Evolutionary conservation across 2,888 invertebrate genomes (phyloP), one percentile per base, ranked within the genome.

Genomic region (Erebia ligea): DNA sequence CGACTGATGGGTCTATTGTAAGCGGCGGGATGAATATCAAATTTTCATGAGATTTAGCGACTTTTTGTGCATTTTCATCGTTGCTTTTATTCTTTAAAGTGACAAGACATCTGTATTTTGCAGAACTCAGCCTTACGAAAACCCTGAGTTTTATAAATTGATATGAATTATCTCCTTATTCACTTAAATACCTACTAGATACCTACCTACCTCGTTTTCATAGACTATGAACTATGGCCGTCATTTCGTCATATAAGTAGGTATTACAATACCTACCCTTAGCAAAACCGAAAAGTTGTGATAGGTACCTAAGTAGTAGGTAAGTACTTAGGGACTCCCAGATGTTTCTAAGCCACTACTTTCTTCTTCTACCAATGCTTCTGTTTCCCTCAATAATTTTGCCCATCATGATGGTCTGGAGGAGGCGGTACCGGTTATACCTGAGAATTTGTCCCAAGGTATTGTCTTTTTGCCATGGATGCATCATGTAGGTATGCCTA

Each of bases 21-120:
- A 81, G 83, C 84, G 86, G 88, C 91, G 89, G 87, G 78, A 81
- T 77, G 80, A 81, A 83, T 79, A 76, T 77, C 59, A 70, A 68
- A 71, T 75, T 73, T 81, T 81, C 75, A 69, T 61, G 68, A 68
- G 71, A 77, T 78, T 82, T 76, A 73, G 75, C 71, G 68, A 66
- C 65, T 70, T 77, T 78, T 75, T 57, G 42, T 75, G 69, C 61
- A 68, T 56, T 74, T 78, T 83, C 79, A 77, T 66, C 17, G 45
- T 71, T 74, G 58, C 63, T 75, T 74, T 50, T 59, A 71, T 58
- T 72, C 76, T 70, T 42, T 65, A 15, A 63, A 63, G 68, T 62
- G 67, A 74, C 83, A 82, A 85, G 84, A 84, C 81, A 71, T 48
- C 40, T 13, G 54, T 71, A 73, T 63, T 34, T 52, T 50, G 45